These are phyloP conservation scores for Nymphalis polychloros DNA, from an alignment of 2,888 invertebrate species.

Conservation along the genomic window DNA sequence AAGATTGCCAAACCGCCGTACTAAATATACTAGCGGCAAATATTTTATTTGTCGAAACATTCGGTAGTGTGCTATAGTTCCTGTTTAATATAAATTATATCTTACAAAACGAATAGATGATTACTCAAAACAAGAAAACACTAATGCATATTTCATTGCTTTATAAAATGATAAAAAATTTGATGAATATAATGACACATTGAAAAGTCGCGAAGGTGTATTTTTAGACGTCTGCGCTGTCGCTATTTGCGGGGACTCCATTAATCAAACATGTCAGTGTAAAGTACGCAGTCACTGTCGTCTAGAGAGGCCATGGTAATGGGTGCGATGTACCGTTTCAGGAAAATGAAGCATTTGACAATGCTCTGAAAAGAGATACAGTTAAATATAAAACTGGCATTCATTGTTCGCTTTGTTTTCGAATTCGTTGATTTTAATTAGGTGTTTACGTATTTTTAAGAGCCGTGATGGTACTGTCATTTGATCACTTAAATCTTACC, in stretches of 20 bases:
- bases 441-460: no score
- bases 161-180: conserved; percentile 1
- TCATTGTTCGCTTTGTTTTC: background rate
- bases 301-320: conserved; percentile 38
- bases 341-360: conserved; percentile 40
- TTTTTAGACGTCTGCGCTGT: conserved; percentile 37
- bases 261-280: conserved; percentile 43
- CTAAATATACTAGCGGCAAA: no score
- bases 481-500: no score
- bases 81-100: no score
- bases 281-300: conserved; percentile 42
- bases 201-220: conserved; percentile 38
- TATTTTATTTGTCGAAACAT: no score
- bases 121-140: no score
- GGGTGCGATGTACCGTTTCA: conserved; percentile 38
- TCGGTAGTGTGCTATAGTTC: no score
- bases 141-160: background rate
- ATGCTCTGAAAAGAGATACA: background rate
- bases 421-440: no score
- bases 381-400: background rate
- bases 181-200: conserved; percentile 24
- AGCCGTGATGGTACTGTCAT: no score
- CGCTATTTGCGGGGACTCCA: conserved; percentile 39
- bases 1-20: no score
- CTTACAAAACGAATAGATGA: no score